These are phyloP conservation scores for Pseudonaja textilis DNA, from an alignment of 2,113 vertebrate genomes.

Conservation along the genomic window DNA sequence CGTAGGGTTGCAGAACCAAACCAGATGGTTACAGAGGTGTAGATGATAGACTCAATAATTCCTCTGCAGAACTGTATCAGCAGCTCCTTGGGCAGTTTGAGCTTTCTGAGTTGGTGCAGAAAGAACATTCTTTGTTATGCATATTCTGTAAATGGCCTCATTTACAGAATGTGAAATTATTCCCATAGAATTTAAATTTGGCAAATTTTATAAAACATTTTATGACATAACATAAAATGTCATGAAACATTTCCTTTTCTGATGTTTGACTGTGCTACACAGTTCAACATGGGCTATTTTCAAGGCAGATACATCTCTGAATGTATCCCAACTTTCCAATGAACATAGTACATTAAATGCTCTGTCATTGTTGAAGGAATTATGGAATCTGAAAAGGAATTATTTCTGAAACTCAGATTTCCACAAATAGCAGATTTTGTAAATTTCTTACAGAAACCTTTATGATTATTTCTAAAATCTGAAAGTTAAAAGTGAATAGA, in stretches of 20 bases:
- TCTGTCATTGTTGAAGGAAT: background rate
- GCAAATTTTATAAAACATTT: background rate
- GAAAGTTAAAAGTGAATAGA: background rate
- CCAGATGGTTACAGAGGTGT: too few relatives aligned
- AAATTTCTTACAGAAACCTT: background rate
- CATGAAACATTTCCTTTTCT: background rate
- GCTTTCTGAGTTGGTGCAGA: too few relatives aligned
- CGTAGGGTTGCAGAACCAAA: too few relatives aligned
- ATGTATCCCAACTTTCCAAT: background rate
- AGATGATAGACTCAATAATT: too few relatives aligned
- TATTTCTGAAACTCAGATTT: background rate
- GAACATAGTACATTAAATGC: background rate
- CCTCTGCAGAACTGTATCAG: too few relatives aligned
- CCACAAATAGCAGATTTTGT: background rate
- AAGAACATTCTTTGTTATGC: too few relatives aligned
- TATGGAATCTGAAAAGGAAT: background rate
- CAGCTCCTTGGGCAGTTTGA: too few relatives aligned
- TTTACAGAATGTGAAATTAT: background rate
- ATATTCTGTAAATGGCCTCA: background rate
- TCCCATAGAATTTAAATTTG: background rate
- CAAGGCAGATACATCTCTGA: background rate
- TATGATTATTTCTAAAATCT: background rate
- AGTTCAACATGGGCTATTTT: background rate
- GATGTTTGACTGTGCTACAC: background rate
- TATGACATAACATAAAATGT: background rate